Base-by-base conservation (phyloP, 2,113 vertebrate genomes). In the Hirundichthys speculiger region DNA sequence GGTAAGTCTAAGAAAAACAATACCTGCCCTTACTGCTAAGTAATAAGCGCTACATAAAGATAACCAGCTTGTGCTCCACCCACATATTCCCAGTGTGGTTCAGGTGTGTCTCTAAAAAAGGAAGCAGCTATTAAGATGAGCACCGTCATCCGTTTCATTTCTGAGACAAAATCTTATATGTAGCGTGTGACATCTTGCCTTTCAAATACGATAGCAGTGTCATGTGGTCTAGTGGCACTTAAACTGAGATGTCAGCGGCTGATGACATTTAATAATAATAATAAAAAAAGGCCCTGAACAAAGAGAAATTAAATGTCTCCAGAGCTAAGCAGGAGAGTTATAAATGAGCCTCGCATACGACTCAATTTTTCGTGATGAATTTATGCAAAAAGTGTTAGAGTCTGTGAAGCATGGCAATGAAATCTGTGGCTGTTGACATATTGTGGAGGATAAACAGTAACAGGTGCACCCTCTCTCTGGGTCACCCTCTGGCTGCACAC, bases 381-480 rank as follows among this genome's bases (percentile, higher is more conserved):
- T 25, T 62, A 60, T 77, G 76, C 57, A 79, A 82, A 73, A 77
- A 60, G 2, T 57, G 76, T 60, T 60, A 42, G 69, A 77, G 47
- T 55, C 64, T 63, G 61, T 21, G 46, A 38, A 51, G 55, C 59
- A 41, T 43, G 21, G 41, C 24, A 46, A 38, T 79, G 60, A 64
- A 77, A 66, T 76, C 68, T 77, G 52, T 60, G 75, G 68, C 62
- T 78, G 75, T 73, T 85, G 82, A 81, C 85, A 79, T 66, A 76
- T 84, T 76, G 82, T 38, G 66, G 50, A 73, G 78, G 63, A 76
- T 83, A 75, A 86, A 87, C 83, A 83, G 77, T 70, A 81, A 78
- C 82, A 89, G 86, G 84, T 85, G 83, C 85, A 66, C 59, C 74
- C 69, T 82, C 86, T 86, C 77, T 58, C 55, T 57, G 77, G 82